Conservation (phyloP, 30 jellyfish, hydroid and myxozoan genomes). For the Aurelia aurita complex sp. Pacific region DNA sequence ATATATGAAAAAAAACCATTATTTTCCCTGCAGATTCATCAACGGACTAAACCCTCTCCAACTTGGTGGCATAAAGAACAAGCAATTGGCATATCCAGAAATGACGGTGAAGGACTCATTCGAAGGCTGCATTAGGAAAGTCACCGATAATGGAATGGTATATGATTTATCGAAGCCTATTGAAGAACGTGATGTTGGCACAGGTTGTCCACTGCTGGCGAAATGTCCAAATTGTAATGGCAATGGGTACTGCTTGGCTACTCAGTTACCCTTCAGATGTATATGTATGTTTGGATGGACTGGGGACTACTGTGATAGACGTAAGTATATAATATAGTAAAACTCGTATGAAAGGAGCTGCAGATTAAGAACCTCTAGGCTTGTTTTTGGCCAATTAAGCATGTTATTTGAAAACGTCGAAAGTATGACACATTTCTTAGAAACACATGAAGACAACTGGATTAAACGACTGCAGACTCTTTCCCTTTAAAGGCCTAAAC, state of each 20-base stretch:
- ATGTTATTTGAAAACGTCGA: too few relatives aligned
- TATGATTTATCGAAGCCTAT: slow-evolving; percentile 88
- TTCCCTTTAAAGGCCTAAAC: too few relatives aligned
- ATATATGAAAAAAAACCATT: too few relatives aligned
- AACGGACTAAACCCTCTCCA: slow-evolving; percentile 97
- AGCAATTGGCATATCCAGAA: slow-evolving; percentile 40
- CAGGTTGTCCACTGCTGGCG: slow-evolving; percentile 74
- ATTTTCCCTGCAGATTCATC: slow-evolving; percentile 61
- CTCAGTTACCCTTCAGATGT: slow-evolving; percentile 60
- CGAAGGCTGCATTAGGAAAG: slow-evolving; percentile 88
- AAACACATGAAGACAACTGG: too few relatives aligned
- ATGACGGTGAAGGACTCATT: slow-evolving; percentile 60
- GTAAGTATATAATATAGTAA: slow-evolving; percentile 40
- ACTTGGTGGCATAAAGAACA: slow-evolving; percentile 89
- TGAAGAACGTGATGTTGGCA: slow-evolving; percentile 68
- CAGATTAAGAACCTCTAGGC: too few relatives aligned
- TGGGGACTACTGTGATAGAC: slow-evolving; percentile 82
- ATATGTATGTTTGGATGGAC: slow-evolving; percentile 93
- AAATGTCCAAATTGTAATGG: slow-evolving; percentile 80
- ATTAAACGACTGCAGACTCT: too few relatives aligned
- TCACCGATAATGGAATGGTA: slow-evolving; percentile 88
- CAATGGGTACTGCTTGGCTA: slow-evolving; percentile 73
- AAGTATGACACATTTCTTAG: too few relatives aligned
- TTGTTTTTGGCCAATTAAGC: too few relatives aligned
- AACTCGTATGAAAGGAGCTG: background rate